These are phyloP conservation scores for Empis stercorea DNA, from an alignment of 2,888 invertebrate species.

Conservation along the genomic window DNA sequence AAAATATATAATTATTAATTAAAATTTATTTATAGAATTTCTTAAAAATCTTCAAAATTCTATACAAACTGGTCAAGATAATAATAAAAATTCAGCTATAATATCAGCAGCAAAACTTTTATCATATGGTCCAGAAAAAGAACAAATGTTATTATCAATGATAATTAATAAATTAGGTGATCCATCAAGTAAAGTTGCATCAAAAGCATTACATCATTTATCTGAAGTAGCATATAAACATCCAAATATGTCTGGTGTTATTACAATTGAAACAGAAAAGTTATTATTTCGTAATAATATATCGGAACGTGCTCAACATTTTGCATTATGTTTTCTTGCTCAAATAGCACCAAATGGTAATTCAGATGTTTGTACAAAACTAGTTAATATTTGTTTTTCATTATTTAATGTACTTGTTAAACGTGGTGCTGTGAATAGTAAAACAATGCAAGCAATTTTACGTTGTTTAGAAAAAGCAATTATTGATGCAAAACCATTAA, in stretches of 20 bases:
- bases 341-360: conserved; percentile 62
- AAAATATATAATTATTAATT: not conserved
- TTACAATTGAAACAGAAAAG: conserved; percentile 79
- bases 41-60: conserved; percentile 32
- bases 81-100: conserved; percentile 28
- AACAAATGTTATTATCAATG: conserved; percentile 51
- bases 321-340: conserved; percentile 81
- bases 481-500: conserved; percentile 25
- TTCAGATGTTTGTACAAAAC: conserved; percentile 66
- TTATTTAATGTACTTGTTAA: conserved; percentile 90
- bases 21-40: conserved; percentile 20
- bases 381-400: conserved; percentile 86
- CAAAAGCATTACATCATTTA: conserved; percentile 75
- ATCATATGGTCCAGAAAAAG: conserved; percentile 32
- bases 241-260: conserved; percentile 82
- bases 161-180: conserved; percentile 94
- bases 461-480: conserved; percentile 68
- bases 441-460: conserved; percentile 71
- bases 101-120: conserved; percentile 27
- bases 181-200: conserved; percentile 65
- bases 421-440: conserved; percentile 55
- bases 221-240: conserved; percentile 70
- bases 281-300: conserved; percentile 82
- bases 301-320: conserved; percentile 75
- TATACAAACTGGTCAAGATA: conserved; percentile 32